A percentile compares a stretch with the other conserved stretches of the same genome.
Conservation (phyloP, 1,140 invertebrate species). For the Drosophila lini region DNA sequence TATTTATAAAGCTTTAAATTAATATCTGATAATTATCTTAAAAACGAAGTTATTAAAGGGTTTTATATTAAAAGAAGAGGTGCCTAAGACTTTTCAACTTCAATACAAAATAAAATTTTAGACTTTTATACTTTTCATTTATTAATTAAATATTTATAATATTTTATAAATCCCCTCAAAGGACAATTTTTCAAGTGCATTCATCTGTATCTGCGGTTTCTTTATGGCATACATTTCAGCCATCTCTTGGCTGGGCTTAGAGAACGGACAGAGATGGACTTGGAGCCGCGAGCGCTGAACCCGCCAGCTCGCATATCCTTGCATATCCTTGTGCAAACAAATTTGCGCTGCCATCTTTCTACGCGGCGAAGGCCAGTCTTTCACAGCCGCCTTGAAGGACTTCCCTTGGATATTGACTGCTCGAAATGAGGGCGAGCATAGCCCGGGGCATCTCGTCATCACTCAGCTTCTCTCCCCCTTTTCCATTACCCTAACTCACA, state of each 20-base stretch:
- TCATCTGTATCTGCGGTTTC: conserved; percentile 39
- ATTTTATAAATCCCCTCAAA: background rate
- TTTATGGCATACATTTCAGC: conserved; percentile 59
- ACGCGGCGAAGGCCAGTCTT: conserved; percentile 59
- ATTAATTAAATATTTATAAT: background rate
- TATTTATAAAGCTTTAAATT: background rate
- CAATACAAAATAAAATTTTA: background rate
- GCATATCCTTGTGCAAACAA: conserved; percentile 68
- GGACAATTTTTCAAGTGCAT: conserved; percentile 18
- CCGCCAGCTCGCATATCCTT: conserved; percentile 49
- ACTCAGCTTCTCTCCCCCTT: conserved; percentile 6
- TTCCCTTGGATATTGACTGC: conserved; percentile 62
- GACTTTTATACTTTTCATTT: background rate
- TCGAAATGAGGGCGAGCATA: conserved; percentile 51
- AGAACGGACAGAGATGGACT: conserved; percentile 18
- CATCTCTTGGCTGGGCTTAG: background rate
- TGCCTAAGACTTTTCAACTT: background rate
- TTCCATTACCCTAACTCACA: background rate
- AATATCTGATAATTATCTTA: background rate
- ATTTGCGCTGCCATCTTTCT: conserved; percentile 45
- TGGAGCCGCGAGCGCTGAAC: conserved; percentile 70
- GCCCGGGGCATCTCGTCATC: conserved; percentile 40
- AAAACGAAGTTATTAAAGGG: background rate
- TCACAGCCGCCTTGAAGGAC: conserved; percentile 72
- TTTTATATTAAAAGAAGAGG: background rate